phyloP scores from a whole-genome alignment of 2,797 vertebrate genomes.

The Craterocephalus amniculus region DNA sequence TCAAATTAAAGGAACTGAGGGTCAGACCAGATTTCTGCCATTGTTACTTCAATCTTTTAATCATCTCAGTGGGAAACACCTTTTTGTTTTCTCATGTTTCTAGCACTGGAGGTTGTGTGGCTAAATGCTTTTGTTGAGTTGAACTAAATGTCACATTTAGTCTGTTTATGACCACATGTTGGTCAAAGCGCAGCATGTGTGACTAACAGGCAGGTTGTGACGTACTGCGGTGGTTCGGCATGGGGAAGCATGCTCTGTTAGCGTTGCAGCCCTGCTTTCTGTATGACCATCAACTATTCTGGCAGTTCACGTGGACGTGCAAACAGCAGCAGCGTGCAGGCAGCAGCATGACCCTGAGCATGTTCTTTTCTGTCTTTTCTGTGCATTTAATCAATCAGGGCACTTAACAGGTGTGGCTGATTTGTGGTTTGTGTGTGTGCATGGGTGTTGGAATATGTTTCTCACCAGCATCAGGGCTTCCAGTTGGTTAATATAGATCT shows the following conservation, averaged over 20 bases:
- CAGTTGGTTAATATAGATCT: constrained; percentile 98
- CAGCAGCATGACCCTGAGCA: neutral
- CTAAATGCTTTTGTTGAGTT: neutral
- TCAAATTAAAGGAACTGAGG: constrained; percentile 40
- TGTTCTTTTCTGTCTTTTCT: neutral
- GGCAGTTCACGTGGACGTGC: neutral
- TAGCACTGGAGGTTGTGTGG: neutral
- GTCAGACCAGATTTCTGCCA: constrained; percentile 19
- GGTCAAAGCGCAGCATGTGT: constrained; percentile 31
- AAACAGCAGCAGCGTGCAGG: neutral
- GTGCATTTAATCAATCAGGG: neutral
- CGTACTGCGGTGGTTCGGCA: constrained; percentile 9
- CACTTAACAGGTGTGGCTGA: neutral
- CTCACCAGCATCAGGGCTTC: constrained; percentile 94
- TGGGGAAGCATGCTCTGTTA: constrained; percentile 31
- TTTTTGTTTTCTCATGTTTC: neutral
- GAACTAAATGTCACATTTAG: neutral
- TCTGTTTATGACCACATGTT: neutral
- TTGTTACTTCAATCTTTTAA: neutral
- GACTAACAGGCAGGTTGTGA: constrained; percentile 40
- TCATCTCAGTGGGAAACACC: neutral
- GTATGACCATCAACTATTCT: constrained; percentile 20
- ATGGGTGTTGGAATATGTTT: constrained; percentile 15
- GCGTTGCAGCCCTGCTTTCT: constrained; percentile 35
- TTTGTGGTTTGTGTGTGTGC: neutral